Evolutionary conservation across 2,113 vertebrate species (phyloP).

Genomic region (Pomatostomus ruficeps): DNA sequence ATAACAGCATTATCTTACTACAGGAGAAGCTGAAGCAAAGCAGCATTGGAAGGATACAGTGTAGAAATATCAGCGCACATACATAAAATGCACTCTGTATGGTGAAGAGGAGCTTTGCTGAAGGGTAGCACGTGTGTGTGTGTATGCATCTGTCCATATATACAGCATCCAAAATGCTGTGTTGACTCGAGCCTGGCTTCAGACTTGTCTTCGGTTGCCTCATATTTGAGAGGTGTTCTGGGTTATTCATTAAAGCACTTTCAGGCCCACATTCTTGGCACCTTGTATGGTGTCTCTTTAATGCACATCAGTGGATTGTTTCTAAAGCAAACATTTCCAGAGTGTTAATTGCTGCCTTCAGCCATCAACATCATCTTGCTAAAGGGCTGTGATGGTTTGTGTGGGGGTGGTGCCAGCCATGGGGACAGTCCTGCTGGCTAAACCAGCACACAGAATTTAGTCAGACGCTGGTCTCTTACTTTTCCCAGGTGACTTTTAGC

Average conservation of each 20-base stretch:
- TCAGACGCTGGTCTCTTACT: neutral
- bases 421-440: neutral
- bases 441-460: neutral
- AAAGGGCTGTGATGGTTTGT: neutral
- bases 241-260: neutral
- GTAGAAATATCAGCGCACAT: neutral
- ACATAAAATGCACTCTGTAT: neutral
- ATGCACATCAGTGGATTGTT: neutral
- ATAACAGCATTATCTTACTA: neutral
- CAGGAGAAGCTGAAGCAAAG: neutral
- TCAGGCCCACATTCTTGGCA: neutral
- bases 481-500: neutral
- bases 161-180: neutral
- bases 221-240: neutral
- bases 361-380: neutral
- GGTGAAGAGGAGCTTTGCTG: neutral
- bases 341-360: neutral
- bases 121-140: fast-evolving
- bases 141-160: neutral
- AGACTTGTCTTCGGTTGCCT: neutral
- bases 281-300: fast-evolving
- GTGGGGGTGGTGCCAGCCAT: neutral
- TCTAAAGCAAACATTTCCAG: neutral
- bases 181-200: neutral
- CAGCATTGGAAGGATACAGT: neutral